Conservation (phyloP, 2,797 vertebrate species). For the Melanotaenia pygmaea region DNA sequence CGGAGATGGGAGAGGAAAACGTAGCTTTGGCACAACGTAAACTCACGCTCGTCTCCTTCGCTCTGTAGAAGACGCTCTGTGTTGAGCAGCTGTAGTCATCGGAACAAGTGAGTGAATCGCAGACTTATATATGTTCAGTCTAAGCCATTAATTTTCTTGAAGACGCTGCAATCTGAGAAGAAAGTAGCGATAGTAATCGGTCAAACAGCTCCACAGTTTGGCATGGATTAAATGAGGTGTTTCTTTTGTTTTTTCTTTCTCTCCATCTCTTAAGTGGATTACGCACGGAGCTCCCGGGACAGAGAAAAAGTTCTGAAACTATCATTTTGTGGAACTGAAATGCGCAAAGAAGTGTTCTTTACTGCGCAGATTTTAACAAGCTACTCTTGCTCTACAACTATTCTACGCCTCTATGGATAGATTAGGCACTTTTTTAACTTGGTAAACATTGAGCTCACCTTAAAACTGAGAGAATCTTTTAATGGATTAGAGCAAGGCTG, state of each 20-base stretch:
- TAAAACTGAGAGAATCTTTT: conserved; percentile 29
- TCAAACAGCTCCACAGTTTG: conserved; percentile 13
- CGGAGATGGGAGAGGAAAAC: conserved; percentile 86
- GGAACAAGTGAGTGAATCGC: conserved; percentile 22
- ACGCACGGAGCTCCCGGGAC: conserved; percentile 60
- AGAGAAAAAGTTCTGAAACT: conserved; percentile 65
- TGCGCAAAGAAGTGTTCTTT: conserved; percentile 13
- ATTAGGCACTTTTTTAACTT: conserved; percentile 23
- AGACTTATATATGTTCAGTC: conserved; percentile 18
- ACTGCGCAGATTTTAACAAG: neutral
- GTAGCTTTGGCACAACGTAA: conserved; percentile 87
- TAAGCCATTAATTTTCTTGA: conserved; percentile 5
- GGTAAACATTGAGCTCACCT: neutral
- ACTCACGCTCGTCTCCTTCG: conserved; percentile 87
- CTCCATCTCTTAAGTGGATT: conserved; percentile 59
- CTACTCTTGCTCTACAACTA: neutral
- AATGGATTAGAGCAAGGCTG: conserved; percentile 55
- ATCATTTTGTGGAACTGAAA: conserved; percentile 40
- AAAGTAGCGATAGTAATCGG: neutral
- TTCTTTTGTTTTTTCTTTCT: conserved; percentile 18
- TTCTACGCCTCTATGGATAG: conserved; percentile 34
- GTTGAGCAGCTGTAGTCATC: conserved; percentile 55
- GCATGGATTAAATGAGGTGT: conserved; percentile 35
- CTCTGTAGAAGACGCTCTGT: conserved; percentile 82
- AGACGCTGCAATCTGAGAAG: conserved; percentile 13